Percentiles rank a stretch among this genome's conserved stretches.
These are phyloP conservation scores for Sminthurides aquaticus DNA, from an alignment of 2,888 invertebrate genomes.

Conservation along the genomic window DNA sequence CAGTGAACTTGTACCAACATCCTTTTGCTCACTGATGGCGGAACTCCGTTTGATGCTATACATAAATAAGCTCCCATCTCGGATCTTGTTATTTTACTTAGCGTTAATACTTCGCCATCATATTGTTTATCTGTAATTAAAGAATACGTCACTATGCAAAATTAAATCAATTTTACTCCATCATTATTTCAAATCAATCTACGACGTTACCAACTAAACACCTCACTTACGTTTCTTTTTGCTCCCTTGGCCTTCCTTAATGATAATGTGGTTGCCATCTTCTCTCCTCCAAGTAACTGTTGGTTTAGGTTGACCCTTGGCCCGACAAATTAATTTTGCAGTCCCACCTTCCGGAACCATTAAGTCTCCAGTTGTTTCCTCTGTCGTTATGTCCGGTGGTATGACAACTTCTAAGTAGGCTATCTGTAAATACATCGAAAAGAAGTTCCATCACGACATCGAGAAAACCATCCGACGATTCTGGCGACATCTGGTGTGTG, in stretches of 20 bases:
- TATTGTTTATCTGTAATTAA: constrained; percentile 57
- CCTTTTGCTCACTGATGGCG: constrained; percentile 80
- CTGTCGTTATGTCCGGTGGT: constrained; percentile 80
- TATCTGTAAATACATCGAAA: constrained; percentile 53
- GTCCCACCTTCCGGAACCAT: constrained; percentile 90
- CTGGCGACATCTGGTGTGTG: too few relatives aligned
- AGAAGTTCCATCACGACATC: too few relatives aligned
- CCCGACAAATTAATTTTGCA: constrained; percentile 77
- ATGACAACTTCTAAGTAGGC: constrained; percentile 85
- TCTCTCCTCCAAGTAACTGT: constrained; percentile 79
- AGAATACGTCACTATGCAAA: neutral
- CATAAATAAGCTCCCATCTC: constrained; percentile 64
- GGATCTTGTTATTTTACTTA: constrained; percentile 78
- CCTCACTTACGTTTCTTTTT: constrained; percentile 63
- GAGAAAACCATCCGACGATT: too few relatives aligned
- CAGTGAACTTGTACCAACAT: constrained; percentile 87
- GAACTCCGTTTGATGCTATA: constrained; percentile 80
- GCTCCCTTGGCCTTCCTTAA: constrained; percentile 62
- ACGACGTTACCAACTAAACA: too few relatives aligned
- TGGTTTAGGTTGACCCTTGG: constrained; percentile 74
- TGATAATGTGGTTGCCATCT: constrained; percentile 73
- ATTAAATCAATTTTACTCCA: neutral
- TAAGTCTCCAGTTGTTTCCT: constrained; percentile 85
- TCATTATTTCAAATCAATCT: too few relatives aligned
- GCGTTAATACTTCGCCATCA: constrained; percentile 70